Evolutionary conservation across 2,888 invertebrate genomes (phyloP), one percentile per base, ranked within the genome.

Genomic region (Hirtodrosophila alboralis): DNA sequence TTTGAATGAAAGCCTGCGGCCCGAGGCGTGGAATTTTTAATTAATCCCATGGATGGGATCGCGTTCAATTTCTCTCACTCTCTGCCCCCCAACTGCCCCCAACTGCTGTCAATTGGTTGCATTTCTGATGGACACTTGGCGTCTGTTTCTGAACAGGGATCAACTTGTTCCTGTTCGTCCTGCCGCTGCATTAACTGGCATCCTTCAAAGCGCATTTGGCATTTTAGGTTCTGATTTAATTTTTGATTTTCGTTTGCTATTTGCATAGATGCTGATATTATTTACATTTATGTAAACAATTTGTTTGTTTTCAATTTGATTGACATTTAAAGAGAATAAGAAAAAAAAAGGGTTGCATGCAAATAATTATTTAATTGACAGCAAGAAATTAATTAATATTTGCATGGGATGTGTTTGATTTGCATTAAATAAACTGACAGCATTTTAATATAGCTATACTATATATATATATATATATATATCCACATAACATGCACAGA

Each of bases 101-200:
- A 52, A 18, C 40, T 52, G 48, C 51, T 53, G 53, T 65, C 65
- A 68, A 69, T 49, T 83, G 76, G 86, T 40, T 83, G 86, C 77
- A 79, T 80, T 56, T 53, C 63, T 79, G 79, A 79, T 84, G 80
- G 86, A 79, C 79, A 69, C 63, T 52, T 41, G 69, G 61, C 86
- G 53, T 79, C 79, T 80, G 79, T 84, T 86, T 77, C 59, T 80
- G 79, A 79, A 45, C 44, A 31, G 54, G 44, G 61, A 27, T 14
- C 47, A 23, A 8, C 45, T 41, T 30, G 9, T 28, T 4, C 12
- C 28, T 16, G 5, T 16, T 18, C 18, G 18, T 18, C 18, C 18
- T 7, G 14, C 26, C 54, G 21, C 54, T 52, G 75, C 58, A 59
- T 43, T 34, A 56, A 56, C 48, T 64, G 57, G 45, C 48, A n/a